Evolutionary conservation across 2,888 invertebrate genomes (phyloP).

Genomic region (Acanthoscelides obtectus): DNA sequence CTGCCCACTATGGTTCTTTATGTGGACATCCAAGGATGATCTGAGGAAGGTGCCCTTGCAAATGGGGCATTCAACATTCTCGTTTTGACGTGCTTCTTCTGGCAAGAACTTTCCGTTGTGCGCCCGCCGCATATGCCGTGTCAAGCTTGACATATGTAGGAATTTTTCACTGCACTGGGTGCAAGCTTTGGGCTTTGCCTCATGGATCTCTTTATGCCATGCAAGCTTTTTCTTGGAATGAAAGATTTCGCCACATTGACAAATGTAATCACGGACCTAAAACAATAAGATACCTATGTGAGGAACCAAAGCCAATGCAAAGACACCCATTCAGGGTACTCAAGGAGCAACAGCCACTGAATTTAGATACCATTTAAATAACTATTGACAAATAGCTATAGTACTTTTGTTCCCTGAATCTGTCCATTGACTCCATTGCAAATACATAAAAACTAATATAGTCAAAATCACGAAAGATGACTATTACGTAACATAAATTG

Average conservation of each 20-base stretch:
- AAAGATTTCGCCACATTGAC: conserved; percentile 70
- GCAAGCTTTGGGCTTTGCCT: conserved; percentile 76
- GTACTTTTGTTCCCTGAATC: too few relatives aligned
- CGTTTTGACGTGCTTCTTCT: conserved; percentile 55
- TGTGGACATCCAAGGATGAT: conserved; percentile 73
- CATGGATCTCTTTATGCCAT: conserved; percentile 83
- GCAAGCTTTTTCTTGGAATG: conserved; percentile 78
- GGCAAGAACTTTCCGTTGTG: conserved; percentile 75
- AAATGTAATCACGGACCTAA: conserved; percentile 46
- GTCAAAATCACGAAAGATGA: too few relatives aligned
- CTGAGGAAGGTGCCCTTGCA: conserved; percentile 73
- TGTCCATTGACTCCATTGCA: too few relatives aligned
- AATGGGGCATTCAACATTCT: conserved; percentile 73
- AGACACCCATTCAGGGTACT: too few relatives aligned
- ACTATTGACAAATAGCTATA: too few relatives aligned
- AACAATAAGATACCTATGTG: too few relatives aligned
- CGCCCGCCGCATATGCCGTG: conserved; percentile 74
- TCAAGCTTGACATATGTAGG: conserved; percentile 76
- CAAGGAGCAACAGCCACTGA: too few relatives aligned
- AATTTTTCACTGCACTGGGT: conserved; percentile 82
- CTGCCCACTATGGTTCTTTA: conserved; percentile 72
- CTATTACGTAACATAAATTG: too few relatives aligned
- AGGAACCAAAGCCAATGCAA: too few relatives aligned
- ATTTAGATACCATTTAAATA: too few relatives aligned
- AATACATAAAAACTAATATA: too few relatives aligned